Evolutionary conservation across 2,888 invertebrate species (phyloP), one percentile per base, ranked within the genome.

Genomic region (Drosophila bunnanda): DNA sequence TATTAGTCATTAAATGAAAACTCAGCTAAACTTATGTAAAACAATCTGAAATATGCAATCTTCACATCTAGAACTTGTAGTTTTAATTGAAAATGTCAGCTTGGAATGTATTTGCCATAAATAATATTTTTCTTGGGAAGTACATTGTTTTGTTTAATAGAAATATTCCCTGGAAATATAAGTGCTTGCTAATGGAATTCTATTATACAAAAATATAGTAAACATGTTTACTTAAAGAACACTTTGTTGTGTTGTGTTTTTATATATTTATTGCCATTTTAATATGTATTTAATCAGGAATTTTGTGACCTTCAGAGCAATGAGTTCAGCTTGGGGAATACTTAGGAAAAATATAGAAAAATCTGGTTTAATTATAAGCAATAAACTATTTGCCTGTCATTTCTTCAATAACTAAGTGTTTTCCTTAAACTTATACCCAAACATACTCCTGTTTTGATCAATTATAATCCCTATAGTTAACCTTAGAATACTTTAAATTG

Each of bases 1-100:
- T 76, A 44, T 57, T 52, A 34, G 50, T 17, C n/a, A n/a, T 4
- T 52, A 28, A 12, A 39, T 10, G 22, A 22, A 41, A 17, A 30
- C 44, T 32, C 38, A 20, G 39, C 4, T 9, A 17, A 66, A 4
- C 17, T 28, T 17, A 12, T 34, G 34, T 17, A 15, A 55, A 41
- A 25, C 6, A 25, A 15, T 17, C 9, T 22, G 38, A 22, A 32
- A 50, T 20, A 2, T 32, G 20, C 6, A 2, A 32, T 50, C 2
- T 22, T 15, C 10, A 10, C 34, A n/a, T 9, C 22, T 22, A n/a
- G 22, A 22, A 6, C 10, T 32, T 20, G 4, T 20, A 5, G 13
- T 8, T 50, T 15, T 50, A 20, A 32, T 50, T 32, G 10, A 15
- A 32, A 20, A 32, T 20, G 13, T 9, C 30, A 50, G 17, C 20